phyloP scores from a whole-genome alignment of 1,140 invertebrate species.

The Meloidogyne floridensis region DNA sequence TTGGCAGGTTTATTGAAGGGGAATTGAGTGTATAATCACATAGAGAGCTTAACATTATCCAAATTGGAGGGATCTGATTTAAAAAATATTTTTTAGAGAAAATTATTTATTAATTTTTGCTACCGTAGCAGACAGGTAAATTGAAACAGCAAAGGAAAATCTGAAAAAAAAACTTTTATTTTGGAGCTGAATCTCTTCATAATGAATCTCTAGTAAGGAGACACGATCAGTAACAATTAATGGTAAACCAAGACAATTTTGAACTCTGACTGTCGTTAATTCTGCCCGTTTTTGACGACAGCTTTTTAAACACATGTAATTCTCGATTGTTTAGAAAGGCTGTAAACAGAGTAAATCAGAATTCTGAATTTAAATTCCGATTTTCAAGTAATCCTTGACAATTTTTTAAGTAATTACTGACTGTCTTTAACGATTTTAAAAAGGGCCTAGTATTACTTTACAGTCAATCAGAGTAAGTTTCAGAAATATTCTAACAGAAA shows the following conservation, averaged over 20 bases:
- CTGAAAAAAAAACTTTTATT: background rate
- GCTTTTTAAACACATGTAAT: no score
- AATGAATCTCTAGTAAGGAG: no score
- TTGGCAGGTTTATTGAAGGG: slow-evolving; percentile 1
- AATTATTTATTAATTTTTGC: background rate
- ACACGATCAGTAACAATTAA: no score
- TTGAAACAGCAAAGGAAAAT: background rate
- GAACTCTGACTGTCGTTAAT: no score
- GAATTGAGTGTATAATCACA: slow-evolving; percentile 34
- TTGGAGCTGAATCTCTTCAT: no score
- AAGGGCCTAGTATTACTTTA: no score
- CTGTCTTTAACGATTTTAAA: no score
- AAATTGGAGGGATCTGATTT: slow-evolving; percentile 57
- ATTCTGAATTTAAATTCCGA: background rate
- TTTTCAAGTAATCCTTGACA: background rate
- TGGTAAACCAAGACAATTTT: no score
- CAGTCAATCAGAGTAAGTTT: no score
- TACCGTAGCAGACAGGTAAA: background rate
- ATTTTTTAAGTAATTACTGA: no score
- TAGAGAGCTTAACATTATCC: slow-evolving; percentile 58
- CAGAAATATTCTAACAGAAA: background rate
- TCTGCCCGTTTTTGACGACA: no score
- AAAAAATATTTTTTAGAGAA: background rate
- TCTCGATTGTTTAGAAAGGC: no score
- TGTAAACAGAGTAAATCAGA: background rate